A percentile compares a stretch with the other conserved stretches of the same genome.
phyloP scores from a whole-genome alignment of 2,888 invertebrate genomes.

The Miltochrista miniata region DNA sequence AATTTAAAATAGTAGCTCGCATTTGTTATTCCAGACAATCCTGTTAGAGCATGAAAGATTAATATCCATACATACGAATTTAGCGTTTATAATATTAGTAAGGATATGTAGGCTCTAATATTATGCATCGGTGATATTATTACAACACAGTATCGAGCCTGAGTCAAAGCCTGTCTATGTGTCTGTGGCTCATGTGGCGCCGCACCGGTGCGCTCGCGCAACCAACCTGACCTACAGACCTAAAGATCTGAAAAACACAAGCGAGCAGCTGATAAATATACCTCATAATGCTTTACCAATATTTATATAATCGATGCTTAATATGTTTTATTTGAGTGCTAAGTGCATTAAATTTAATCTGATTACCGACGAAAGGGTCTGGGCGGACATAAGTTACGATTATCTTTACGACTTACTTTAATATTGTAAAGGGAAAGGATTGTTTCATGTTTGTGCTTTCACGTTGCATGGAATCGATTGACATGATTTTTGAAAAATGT shows the following conservation, averaged over 20 bases:
- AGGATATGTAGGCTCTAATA: too few relatives aligned
- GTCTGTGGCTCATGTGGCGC: constrained; percentile 34
- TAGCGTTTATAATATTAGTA: too few relatives aligned
- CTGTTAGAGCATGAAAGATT: constrained; percentile 9
- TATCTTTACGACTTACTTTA: not conserved
- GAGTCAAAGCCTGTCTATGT: constrained; percentile 36
- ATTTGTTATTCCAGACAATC: too few relatives aligned
- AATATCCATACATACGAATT: too few relatives aligned
- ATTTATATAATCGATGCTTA: constrained; percentile 14
- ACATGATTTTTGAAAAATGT: too few relatives aligned
- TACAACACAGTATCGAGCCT: constrained; percentile 34
- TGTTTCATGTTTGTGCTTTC: too few relatives aligned
- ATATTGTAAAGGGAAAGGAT: not conserved
- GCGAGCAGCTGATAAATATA: constrained; percentile 23
- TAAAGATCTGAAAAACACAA: constrained; percentile 38
- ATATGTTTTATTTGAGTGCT: not conserved
- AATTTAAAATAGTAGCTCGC: too few relatives aligned
- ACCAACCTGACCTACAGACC: constrained; percentile 42
- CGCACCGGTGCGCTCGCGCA: constrained; percentile 21
- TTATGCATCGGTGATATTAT: constrained; percentile 18
- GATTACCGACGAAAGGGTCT: not conserved
- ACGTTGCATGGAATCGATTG: too few relatives aligned
- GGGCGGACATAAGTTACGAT: not conserved
- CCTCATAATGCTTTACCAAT: constrained; percentile 14
- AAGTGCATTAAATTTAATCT: constrained; percentile 1